Conservation (phyloP, 1,140 invertebrate genomes). For the Manduca sexta region DNA sequence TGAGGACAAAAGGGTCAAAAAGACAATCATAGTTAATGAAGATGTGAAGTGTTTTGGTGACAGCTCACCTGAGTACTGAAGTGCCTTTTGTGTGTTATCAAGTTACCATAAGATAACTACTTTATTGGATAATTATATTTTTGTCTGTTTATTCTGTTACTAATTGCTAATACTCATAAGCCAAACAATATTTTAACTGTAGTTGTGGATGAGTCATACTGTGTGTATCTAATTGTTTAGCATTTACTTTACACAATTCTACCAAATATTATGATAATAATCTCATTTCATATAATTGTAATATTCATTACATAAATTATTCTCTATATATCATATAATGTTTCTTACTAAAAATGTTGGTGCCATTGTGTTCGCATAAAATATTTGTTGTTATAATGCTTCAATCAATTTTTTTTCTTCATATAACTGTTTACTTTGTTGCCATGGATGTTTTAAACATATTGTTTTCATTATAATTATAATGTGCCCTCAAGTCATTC, state of each 20-base stretch:
- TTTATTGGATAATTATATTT: slow-evolving; percentile 8
- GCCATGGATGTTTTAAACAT: too few species aligned
- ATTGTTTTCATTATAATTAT: too few species aligned
- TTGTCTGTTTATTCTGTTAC: slow-evolving; percentile 19
- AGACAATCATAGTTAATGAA: slow-evolving; percentile 45
- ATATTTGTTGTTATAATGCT: too few species aligned
- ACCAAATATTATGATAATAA: too few species aligned
- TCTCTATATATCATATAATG: too few species aligned
- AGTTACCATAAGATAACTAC: not conserved
- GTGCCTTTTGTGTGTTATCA: slow-evolving; percentile 35
- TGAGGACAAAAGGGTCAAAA: slow-evolving; percentile 44
- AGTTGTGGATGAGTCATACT: slow-evolving; percentile 1
- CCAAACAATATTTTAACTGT: slow-evolving; percentile 5
- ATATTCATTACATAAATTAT: too few species aligned
- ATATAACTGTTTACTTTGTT: too few species aligned
- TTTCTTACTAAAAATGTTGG: too few species aligned
- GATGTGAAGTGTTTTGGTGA: slow-evolving; percentile 48
- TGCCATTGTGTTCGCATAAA: too few species aligned
- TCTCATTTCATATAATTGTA: too few species aligned
- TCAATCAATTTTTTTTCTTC: too few species aligned
- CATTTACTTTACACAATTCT: not conserved
- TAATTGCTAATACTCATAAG: slow-evolving; percentile 18
- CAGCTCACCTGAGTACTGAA: slow-evolving; percentile 59
- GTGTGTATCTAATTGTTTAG: not conserved
- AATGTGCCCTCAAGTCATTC: too few species aligned